Percentiles rank a stretch among this genome's conserved stretches.
These are phyloP conservation scores for Diaprepes abbreviatus DNA, from an alignment of 2,888 invertebrate genomes.

Conservation along the genomic window DNA sequence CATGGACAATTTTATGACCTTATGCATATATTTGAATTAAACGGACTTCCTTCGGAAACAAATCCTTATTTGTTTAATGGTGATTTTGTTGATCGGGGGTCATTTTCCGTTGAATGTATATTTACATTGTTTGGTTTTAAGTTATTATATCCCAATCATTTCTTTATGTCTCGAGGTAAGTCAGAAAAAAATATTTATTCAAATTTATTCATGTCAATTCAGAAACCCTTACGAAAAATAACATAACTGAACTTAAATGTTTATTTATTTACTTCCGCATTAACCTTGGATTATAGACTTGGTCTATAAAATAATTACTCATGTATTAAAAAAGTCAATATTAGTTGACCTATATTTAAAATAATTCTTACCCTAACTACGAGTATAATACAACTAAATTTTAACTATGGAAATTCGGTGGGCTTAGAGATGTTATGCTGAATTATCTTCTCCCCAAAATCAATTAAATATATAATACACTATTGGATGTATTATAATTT, in stretches of 20 bases:
- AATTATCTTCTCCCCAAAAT: too few relatives aligned
- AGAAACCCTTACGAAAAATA: too few relatives aligned
- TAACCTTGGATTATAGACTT: not conserved
- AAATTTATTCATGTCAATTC: not conserved
- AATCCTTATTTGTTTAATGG: slow-evolving; percentile 99
- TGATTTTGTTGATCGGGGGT: slow-evolving; percentile 99
- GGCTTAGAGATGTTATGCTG: too few relatives aligned
- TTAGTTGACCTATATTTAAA: too few relatives aligned
- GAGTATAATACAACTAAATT: too few relatives aligned
- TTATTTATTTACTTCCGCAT: too few relatives aligned
- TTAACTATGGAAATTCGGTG: too few relatives aligned
- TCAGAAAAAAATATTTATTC: slow-evolving; percentile 34
- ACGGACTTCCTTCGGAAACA: slow-evolving; percentile 93
- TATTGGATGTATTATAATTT: too few relatives aligned
- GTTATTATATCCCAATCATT: slow-evolving; percentile 94
- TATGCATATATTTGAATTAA: slow-evolving; percentile 96
- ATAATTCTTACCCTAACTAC: too few relatives aligned
- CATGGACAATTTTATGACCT: slow-evolving; percentile 99
- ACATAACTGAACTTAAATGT: too few relatives aligned
- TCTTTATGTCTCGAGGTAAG: slow-evolving; percentile 97
- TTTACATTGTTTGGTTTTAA: slow-evolving; percentile 98
- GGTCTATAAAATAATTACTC: not conserved
- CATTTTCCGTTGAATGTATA: slow-evolving; percentile 99
- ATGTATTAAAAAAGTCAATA: not conserved
- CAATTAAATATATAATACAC: too few relatives aligned